Evolutionary conservation across 1,140 invertebrate genomes (phyloP), one percentile per base, ranked within the genome.

Genomic region (Aplysia californica): DNA sequence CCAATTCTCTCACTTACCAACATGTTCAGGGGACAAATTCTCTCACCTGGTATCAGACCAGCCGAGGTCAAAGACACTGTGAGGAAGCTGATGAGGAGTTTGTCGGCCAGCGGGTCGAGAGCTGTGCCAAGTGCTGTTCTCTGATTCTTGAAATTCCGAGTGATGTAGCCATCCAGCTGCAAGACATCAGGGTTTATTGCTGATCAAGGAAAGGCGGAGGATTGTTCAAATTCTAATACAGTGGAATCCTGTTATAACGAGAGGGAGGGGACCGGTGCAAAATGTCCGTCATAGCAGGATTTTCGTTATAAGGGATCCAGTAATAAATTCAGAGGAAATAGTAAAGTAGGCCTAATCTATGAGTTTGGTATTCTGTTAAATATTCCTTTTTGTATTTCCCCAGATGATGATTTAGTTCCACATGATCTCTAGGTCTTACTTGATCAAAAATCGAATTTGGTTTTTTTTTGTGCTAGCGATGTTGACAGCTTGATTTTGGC

Each of bases 101-200:
- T 99, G 89, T 99, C 98, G n/a, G 97, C 97, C 89, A 98, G 93
- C 18, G 98, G 98, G 90, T 99, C 98, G n/a, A 99, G 86, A 87
- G 98, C 97, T 79, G 96, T 97, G 6, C 98, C 98, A 80, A 97
- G 92, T 87, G 95, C 95, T 35, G 97, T 96, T 21, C 95, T 94
- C 89, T 99, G 97, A 66, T 94, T 95, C 67, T 93, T 92, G 93
- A 96, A 98, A 68, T 94, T 95, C 68, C 98, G 92, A 18, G 98
- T 97, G 86, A 99, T 98, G 93, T 95, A 98, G 33, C 98, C 98
- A 93, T 99, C 98, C 58, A 97, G 85, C 95, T 96, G 90, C 79
- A 89, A 91, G 35, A 29, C 20, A 23, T 31, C 10, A 29, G n/a
- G 1, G 38, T 2, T 2, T 67, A 1, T 21, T 21, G 0, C 18